Percentiles rank a stretch among this genome's conserved stretches.
Evolutionary conservation across 2,113 vertebrate species (phyloP).

Genomic region (Scomber colias): DNA sequence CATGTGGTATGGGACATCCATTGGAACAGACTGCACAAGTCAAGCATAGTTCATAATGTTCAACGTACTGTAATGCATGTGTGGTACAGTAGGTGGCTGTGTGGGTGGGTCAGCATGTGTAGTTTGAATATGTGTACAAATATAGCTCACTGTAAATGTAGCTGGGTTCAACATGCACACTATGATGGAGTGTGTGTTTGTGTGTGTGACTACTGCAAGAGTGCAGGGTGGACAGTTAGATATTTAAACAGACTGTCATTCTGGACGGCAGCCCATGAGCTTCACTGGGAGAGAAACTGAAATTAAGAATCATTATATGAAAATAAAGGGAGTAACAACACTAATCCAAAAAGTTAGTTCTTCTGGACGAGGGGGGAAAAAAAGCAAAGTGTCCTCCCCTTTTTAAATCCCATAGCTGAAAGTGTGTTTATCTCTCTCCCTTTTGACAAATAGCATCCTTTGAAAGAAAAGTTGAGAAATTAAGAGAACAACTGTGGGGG

Average conservation of each 20-base stretch:
- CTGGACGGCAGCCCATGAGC: conserved; percentile 38
- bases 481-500: conserved; percentile 45
- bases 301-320: conserved; percentile 24
- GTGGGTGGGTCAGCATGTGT: conserved; percentile 51
- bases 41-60: conserved; percentile 39
- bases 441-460: conserved; percentile 72
- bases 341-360: conserved; percentile 51
- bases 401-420: conserved; percentile 44
- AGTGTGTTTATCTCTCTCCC: conserved; percentile 68
- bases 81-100: conserved; percentile 26
- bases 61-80: neutral
- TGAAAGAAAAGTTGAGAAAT: conserved; percentile 70
- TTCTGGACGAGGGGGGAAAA: neutral
- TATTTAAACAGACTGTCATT: conserved; percentile 39
- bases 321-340: conserved; percentile 36
- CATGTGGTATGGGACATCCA: conserved; percentile 28
- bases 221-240: conserved; percentile 34
- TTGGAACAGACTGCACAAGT: conserved; percentile 36
- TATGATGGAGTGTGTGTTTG: conserved; percentile 23
- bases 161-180: conserved; percentile 30
- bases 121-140: conserved; percentile 9
- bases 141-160: conserved; percentile 18
- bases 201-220: conserved; percentile 26
- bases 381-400: conserved; percentile 19
- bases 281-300: conserved; percentile 20